Evolutionary conservation across 2,888 invertebrate genomes (phyloP).

Genomic region (Cheilosia vernalis): DNA sequence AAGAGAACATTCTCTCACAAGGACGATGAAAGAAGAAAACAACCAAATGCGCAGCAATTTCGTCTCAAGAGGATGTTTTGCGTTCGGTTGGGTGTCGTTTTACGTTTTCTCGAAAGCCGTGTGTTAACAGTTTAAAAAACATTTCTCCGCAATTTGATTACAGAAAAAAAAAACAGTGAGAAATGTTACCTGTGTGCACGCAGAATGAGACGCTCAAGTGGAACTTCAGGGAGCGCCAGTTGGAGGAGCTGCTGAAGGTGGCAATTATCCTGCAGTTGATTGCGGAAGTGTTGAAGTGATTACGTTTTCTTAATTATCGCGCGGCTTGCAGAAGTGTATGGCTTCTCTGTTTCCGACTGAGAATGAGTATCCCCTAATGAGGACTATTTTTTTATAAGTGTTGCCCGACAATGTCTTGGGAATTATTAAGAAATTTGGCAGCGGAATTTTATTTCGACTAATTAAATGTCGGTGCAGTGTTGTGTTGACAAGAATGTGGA

Average conservation of each 20-base stretch:
- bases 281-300: slow-evolving; percentile 67
- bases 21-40: slow-evolving; percentile 14
- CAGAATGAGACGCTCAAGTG: background rate
- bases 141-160: slow-evolving; percentile 39
- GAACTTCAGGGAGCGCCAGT: slow-evolving; percentile 21
- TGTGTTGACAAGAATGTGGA: no score
- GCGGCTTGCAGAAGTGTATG: background rate
- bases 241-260: slow-evolving; percentile 43
- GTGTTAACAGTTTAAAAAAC: slow-evolving; percentile 24
- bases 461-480: no score
- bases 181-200: slow-evolving; percentile 20
- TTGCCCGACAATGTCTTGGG: background rate
- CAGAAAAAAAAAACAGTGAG: slow-evolving; percentile 4
- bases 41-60: slow-evolving; percentile 61
- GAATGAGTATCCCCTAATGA: slow-evolving; percentile 6
- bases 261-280: slow-evolving; percentile 62
- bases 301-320: slow-evolving; percentile 64
- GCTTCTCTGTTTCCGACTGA: background rate
- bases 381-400: background rate
- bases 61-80: slow-evolving; percentile 60
- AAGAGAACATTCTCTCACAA: slow-evolving; percentile 47
- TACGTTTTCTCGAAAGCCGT: slow-evolving; percentile 1
- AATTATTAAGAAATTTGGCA: no score
- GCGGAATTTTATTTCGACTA: background rate
- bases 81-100: slow-evolving; percentile 9